Percentiles rank a stretch among this genome's conserved stretches.
Conservation (phyloP, 2,113 vertebrate species). For the Cinclus cinclus region DNA sequence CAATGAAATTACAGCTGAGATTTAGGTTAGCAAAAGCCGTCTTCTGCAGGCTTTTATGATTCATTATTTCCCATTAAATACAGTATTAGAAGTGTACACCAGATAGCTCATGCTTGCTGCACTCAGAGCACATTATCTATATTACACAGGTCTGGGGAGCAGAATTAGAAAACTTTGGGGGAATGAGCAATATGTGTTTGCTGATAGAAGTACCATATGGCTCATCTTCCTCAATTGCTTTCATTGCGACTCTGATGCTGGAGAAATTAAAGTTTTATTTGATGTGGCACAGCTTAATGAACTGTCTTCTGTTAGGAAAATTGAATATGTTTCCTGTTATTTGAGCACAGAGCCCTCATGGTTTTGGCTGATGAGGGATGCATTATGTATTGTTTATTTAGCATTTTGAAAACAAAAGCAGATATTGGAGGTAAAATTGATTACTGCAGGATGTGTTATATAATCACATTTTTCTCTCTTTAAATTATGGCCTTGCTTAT, state of each 20-base stretch:
- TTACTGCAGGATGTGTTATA: conserved; percentile 75
- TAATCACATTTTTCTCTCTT: conserved; percentile 65
- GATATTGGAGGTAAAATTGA: conserved; percentile 81
- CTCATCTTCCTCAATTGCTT: conserved; percentile 88
- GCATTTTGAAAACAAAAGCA: conserved; percentile 85
- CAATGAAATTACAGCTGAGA: conserved; percentile 90
- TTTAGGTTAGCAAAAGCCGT: conserved; percentile 84
- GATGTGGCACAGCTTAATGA: conserved; percentile 88
- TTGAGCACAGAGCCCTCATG: conserved; percentile 84
- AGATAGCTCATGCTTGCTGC: conserved; percentile 85
- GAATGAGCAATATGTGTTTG: conserved; percentile 89
- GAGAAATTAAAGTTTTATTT: conserved; percentile 90
- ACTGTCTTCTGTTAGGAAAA: conserved; percentile 90
- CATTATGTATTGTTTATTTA: conserved; percentile 86
- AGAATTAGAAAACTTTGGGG: conserved; percentile 90
- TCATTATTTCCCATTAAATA: conserved; percentile 91
- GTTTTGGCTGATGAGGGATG: conserved; percentile 82
- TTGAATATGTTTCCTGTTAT: conserved; percentile 89
- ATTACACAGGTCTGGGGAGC: conserved; percentile 87
- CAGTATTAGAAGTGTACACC: conserved; percentile 88
- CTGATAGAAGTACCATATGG: conserved; percentile 88
- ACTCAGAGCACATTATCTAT: conserved; percentile 86
- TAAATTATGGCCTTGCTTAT: conserved; percentile 47
- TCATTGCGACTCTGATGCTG: conserved; percentile 87
- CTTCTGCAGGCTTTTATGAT: conserved; percentile 86